These are phyloP conservation scores for Chaunax sp. DNA, from an alignment of 2,797 vertebrate species.

Conservation along the genomic window DNA sequence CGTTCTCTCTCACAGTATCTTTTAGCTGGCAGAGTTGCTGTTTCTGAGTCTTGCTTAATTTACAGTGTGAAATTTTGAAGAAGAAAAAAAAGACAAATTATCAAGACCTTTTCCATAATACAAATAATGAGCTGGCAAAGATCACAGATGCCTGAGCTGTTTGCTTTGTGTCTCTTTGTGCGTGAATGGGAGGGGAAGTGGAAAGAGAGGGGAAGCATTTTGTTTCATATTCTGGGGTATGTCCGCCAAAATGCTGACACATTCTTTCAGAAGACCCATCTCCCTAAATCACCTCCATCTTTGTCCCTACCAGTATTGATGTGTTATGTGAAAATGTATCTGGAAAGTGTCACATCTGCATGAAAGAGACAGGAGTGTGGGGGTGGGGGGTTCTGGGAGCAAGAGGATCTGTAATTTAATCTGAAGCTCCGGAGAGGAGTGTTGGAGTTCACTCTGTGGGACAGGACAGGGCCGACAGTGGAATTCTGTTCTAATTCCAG, in stretches of 20 bases:
- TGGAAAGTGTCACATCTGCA: slow-evolving; percentile 80
- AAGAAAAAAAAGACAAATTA: slow-evolving; percentile 30
- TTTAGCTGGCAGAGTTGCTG: slow-evolving; percentile 56
- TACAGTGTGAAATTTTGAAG: slow-evolving; percentile 52
- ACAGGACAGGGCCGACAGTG: slow-evolving; percentile 52
- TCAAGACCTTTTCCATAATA: slow-evolving; percentile 52
- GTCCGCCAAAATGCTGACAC: slow-evolving; percentile 59
- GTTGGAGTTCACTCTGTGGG: slow-evolving; percentile 67
- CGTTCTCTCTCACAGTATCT: slow-evolving; percentile 45
- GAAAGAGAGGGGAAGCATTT: slow-evolving; percentile 31
- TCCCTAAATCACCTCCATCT: slow-evolving; percentile 33
- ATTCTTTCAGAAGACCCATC: slow-evolving; percentile 32
- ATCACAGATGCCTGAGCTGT: slow-evolving; percentile 62
- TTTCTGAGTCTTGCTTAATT: slow-evolving; percentile 52
- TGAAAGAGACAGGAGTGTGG: slow-evolving; percentile 49
- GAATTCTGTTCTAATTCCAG: slow-evolving; percentile 74
- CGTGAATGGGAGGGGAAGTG: slow-evolving; percentile 15
- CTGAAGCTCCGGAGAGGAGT: slow-evolving; percentile 70
- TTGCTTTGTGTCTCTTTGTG: slow-evolving; percentile 51
- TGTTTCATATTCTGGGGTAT: slow-evolving; percentile 52
- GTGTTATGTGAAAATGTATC: slow-evolving; percentile 70
- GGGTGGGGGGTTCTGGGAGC: slow-evolving; percentile 56
- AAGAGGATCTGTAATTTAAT: slow-evolving; percentile 80
- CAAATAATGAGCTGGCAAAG: slow-evolving; percentile 65
- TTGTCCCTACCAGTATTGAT: slow-evolving; percentile 54